Conservation (phyloP, 2,113 vertebrate genomes). For the Arothron firmamentum region DNA sequence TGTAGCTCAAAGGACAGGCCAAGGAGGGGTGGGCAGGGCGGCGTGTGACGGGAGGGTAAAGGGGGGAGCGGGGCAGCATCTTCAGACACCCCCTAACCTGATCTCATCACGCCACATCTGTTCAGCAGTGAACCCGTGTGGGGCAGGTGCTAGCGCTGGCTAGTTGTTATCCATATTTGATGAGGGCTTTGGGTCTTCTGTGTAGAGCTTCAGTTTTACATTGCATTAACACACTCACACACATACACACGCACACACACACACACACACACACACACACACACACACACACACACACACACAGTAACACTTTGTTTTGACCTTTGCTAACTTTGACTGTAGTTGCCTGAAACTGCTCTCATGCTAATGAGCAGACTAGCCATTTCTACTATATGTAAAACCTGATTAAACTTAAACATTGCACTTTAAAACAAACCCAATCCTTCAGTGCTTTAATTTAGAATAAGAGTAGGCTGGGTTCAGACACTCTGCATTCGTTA, state of each 20-base stretch:
- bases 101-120: slow-evolving; percentile 69
- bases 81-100: slow-evolving; percentile 41
- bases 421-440: too few relatives aligned
- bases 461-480: too few relatives aligned
- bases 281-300: not conserved
- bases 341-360: not conserved
- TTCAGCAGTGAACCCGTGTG: slow-evolving; percentile 38
- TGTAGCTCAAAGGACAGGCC: slow-evolving; percentile 67
- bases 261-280: not conserved
- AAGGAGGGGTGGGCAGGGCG: slow-evolving; percentile 50
- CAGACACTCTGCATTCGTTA: not conserved
- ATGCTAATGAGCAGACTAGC: too few relatives aligned
- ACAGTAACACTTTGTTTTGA: not conserved
- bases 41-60: slow-evolving; percentile 4
- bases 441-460: too few relatives aligned
- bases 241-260: too few relatives aligned
- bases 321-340: slow-evolving; percentile 33
- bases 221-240: slow-evolving; percentile 17
- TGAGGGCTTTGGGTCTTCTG: slow-evolving; percentile 39
- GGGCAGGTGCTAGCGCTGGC: slow-evolving; percentile 18
- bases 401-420: too few relatives aligned
- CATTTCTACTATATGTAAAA: too few relatives aligned
- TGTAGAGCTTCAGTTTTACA: slow-evolving; percentile 26
- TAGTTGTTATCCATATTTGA: slow-evolving; percentile 42
- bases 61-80: slow-evolving; percentile 17